These are phyloP conservation scores for Lepus oiostolus DNA, from an alignment of 2,797 vertebrate species.

Conservation along the genomic window DNA sequence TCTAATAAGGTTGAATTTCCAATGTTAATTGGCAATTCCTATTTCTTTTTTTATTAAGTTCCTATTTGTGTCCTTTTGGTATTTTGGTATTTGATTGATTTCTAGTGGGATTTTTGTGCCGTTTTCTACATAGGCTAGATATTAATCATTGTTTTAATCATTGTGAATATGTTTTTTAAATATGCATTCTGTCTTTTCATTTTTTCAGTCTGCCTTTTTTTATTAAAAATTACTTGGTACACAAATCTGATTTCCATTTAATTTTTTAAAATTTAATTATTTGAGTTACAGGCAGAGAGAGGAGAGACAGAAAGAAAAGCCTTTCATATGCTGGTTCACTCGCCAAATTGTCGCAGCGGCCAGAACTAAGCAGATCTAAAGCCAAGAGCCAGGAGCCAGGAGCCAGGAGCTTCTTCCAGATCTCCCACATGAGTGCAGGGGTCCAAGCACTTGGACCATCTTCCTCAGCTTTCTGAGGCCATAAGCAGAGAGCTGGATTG, in stretches of 20 bases:
- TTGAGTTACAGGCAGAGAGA: too few species aligned
- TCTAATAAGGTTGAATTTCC: not conserved
- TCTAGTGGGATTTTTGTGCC: not conserved
- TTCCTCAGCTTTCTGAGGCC: too few species aligned
- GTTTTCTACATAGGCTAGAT: not conserved
- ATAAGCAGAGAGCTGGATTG: too few species aligned
- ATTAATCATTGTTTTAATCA: not conserved
- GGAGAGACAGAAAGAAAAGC: too few species aligned
- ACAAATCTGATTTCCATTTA: not conserved
- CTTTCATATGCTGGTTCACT: too few species aligned
- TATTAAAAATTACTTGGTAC: not conserved
- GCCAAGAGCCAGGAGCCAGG: too few species aligned
- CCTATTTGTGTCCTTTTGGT: not conserved
- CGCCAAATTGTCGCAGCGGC: too few species aligned
- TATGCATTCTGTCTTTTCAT: not conserved
- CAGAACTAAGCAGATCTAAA: too few species aligned
- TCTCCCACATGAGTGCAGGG: too few species aligned
- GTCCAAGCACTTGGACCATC: too few species aligned
- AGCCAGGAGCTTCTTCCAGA: too few species aligned
- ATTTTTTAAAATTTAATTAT: too few species aligned
- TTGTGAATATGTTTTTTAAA: not conserved
- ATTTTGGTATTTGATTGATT: not conserved
- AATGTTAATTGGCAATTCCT: not conserved
- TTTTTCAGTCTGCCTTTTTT: not conserved
- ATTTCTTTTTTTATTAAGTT: not conserved